Base-by-base conservation (phyloP, 35 echinoderm and acorn worm genomes). In the Hemicentrotus pulcherrimus region DNA sequence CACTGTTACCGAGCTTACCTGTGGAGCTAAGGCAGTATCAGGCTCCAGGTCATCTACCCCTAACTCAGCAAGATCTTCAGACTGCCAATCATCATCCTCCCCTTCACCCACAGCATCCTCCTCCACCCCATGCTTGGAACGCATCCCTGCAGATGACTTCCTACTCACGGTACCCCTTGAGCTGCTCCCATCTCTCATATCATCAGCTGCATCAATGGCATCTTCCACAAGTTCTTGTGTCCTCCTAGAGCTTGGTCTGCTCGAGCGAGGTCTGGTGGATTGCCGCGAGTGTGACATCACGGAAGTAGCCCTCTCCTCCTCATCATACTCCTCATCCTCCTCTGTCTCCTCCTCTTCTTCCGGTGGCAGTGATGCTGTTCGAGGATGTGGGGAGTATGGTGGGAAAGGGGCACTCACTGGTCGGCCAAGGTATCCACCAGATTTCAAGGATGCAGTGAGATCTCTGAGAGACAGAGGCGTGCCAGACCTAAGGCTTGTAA, bases 361-460 rank as follows among this genome's bases (percentile, higher is more conserved):
- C 31, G 94, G 86, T 11, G 86, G 95, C 19, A 95, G 86, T 24
- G 92, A 87, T 94, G 95, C 91, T 13, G 92, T 28, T 47, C 70
- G 71, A 3, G 92, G 32, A 30, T 86, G 48, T 46, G 94, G 90
- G 24, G 88, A 90, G 33, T 70, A 94, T 13, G 97, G 95, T 41
- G 96, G 97, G 86, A 96, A 97, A 16, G 96, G 96, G 13, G 97
- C 94, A 32, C 55, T 94, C 22, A 96, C n/a, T 22, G 96, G 94
- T 31, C 95, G 91, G 19, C 98, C 98, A 19, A 99, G 94, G 71
- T 97, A 99, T 4, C 95, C 95, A 2, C 95, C 59, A 24, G 92
- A 96, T 35, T 97, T 99, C 46, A 99, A 65, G 6, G 98, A 99
- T 94, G 97, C 96, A 85, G 98, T 95, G 46, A 99, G 94, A 88